phyloP scores from a whole-genome alignment of 2,888 invertebrate genomes.

The Muscina levida region DNA sequence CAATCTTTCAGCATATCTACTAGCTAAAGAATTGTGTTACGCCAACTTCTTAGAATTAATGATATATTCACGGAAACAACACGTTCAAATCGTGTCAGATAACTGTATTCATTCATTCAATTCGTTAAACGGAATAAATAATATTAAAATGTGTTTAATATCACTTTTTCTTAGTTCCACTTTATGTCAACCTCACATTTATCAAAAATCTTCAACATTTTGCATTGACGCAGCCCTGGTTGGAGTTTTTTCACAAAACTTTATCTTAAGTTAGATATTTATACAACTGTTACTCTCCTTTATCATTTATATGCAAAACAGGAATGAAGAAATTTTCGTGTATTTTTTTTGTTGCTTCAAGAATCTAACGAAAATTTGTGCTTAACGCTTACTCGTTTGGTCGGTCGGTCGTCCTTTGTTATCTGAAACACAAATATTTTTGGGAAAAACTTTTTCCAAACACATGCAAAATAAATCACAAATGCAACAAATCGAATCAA shows the following conservation, averaged over 20 bases:
- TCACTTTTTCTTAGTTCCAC: neutral
- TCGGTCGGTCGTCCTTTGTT: conserved; percentile 27
- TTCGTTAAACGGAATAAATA: neutral
- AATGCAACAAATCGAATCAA: conserved; percentile 69
- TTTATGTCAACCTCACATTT: conserved; percentile 5
- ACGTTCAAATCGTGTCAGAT: conserved; percentile 25
- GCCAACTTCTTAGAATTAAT: no score
- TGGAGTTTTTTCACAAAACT: conserved; percentile 27
- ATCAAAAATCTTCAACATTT: conserved; percentile 31
- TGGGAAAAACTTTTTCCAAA: conserved; percentile 58
- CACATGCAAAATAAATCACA: conserved; percentile 69
- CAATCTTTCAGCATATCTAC: no score
- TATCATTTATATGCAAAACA: conserved; percentile 64
- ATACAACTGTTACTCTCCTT: conserved; percentile 60
- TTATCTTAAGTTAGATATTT: conserved; percentile 55
- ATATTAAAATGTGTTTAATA: conserved; percentile 19
- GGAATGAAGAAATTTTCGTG: conserved; percentile 27
- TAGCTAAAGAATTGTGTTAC: no score
- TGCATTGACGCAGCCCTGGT: neutral
- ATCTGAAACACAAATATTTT: conserved; percentile 65
- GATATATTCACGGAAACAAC: conserved; percentile 2
- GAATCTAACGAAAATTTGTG: conserved; percentile 44
- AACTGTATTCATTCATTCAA: neutral
- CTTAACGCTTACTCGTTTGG: conserved; percentile 12
- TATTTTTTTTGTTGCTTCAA: no score